Evolutionary conservation across 2,113 vertebrate genomes (phyloP).

Genomic region (Eulacestoma nigropectus): DNA sequence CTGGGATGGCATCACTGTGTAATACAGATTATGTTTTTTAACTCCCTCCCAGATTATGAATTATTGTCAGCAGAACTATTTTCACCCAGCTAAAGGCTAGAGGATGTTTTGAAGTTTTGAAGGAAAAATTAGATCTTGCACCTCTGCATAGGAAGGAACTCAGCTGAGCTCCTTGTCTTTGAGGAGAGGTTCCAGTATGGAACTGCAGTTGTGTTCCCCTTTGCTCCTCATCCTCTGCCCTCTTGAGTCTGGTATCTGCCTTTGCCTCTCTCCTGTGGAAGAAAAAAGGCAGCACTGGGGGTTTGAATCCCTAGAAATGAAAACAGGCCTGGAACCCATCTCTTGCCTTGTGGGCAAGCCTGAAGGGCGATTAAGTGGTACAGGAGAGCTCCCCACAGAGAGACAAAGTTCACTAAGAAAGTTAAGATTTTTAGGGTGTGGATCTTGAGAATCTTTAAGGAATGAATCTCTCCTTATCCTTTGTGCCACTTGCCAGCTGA

Average conservation of each 20-base stretch:
- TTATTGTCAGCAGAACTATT: background rate
- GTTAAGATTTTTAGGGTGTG: background rate
- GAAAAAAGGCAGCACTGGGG: background rate
- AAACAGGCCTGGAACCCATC: background rate
- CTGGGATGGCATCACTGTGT: background rate
- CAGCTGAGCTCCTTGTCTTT: background rate
- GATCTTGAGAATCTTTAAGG: background rate
- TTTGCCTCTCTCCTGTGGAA: background rate
- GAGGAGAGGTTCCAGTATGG: background rate
- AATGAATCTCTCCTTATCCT: background rate
- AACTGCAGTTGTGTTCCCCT: fast-evolving
- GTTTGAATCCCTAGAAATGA: background rate
- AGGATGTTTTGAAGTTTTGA: background rate
- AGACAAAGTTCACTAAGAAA: background rate
- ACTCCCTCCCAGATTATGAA: background rate
- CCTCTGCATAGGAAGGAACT: background rate
- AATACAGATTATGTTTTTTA: background rate
- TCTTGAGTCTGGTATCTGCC: background rate
- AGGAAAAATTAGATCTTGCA: background rate
- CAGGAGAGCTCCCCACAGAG: background rate
- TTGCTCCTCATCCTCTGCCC: background rate
- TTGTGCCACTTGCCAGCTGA: background rate
- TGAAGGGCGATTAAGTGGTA: background rate
- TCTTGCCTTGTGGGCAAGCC: background rate
- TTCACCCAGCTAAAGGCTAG: background rate